These are phyloP conservation scores for Chaetura pelagica DNA, from an alignment of 2,113 vertebrate species.

Conservation along the genomic window DNA sequence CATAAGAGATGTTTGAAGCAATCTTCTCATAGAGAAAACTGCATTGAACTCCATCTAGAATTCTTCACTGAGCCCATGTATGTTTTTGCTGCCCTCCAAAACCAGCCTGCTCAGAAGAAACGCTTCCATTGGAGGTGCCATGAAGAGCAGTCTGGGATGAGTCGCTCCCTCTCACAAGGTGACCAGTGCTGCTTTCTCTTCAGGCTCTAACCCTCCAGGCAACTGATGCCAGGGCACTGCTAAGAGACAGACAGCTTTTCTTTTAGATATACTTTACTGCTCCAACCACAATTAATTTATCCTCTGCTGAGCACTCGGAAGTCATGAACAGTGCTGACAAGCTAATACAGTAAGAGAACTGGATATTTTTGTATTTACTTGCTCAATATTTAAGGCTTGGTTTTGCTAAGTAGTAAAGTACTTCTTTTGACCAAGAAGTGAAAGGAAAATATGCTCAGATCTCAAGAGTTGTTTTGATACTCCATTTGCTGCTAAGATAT, in stretches of 20 bases:
- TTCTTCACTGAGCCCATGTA: neutral
- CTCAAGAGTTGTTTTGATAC: neutral
- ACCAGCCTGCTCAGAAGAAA: neutral
- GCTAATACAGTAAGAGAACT: neutral
- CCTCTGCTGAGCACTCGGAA: neutral
- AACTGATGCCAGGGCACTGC: neutral
- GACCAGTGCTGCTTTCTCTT: fast-evolving
- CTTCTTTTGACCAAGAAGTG: neutral
- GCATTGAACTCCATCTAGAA: neutral
- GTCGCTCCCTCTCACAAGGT: fast-evolving
- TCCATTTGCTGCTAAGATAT: neutral
- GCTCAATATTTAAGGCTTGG: neutral
- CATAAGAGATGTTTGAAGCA: neutral
- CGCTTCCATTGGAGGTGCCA: neutral
- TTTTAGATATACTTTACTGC: neutral
- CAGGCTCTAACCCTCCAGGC: neutral
- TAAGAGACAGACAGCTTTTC: neutral
- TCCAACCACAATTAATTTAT: neutral
- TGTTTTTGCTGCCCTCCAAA: neutral
- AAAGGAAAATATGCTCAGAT: neutral
- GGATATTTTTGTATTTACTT: neutral
- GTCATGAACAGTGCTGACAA: neutral
- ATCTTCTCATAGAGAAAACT: neutral
- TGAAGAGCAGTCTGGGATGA: neutral
- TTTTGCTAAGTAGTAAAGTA: neutral